Conservation (phyloP, 2,888 invertebrate species). For the Leptothorax acervorum region DNA sequence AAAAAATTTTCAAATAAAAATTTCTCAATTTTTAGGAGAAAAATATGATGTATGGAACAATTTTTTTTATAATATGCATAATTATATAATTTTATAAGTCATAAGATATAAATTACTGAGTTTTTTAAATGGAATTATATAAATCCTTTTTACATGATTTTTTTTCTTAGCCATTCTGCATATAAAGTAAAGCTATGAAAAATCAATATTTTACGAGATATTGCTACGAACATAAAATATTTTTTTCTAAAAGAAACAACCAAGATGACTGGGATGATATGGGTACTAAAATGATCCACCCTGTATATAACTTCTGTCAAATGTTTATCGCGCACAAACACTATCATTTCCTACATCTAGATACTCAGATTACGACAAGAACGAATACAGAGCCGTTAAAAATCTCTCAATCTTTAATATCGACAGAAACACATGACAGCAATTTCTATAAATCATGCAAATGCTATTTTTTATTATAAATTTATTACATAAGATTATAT, state of each 20-base stretch:
- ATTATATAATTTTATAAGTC: background rate
- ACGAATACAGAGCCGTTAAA: background rate
- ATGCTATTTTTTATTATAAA: background rate
- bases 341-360: conserved; percentile 9
- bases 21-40: background rate
- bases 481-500: background rate
- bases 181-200: background rate
- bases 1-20: background rate
- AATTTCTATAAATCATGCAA: background rate
- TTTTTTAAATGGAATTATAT: background rate
- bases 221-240: background rate
- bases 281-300: background rate
- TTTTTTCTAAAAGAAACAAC: background rate
- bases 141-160: background rate
- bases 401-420: conserved; percentile 12
- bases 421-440: background rate
- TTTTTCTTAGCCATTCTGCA: background rate
- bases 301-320: background rate
- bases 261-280: too few species aligned
- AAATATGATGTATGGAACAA: background rate
- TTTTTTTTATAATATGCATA: background rate
- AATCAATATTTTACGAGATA: background rate
- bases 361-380: background rate
- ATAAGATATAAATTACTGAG: background rate
- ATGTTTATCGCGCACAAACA: conserved; percentile 29